A percentile compares a stretch with the other conserved stretches of the same genome.
Conservation (phyloP, 2,797 vertebrate species). For the Halcyon leucocephala region DNA sequence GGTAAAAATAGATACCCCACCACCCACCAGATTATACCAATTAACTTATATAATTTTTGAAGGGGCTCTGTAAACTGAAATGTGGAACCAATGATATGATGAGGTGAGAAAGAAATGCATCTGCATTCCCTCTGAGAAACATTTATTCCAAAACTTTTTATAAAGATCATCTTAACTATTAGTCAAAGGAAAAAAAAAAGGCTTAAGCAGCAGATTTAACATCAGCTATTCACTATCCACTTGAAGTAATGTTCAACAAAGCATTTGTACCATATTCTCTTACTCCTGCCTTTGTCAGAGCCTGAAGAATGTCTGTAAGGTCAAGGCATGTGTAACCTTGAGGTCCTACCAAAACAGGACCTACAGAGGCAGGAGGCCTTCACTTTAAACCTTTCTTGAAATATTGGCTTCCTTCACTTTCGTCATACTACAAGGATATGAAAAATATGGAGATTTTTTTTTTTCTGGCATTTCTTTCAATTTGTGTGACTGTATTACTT, state of each 20-base stretch:
- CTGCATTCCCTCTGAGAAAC: not conserved
- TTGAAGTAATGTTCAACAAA: not conserved
- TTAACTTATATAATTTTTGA: not conserved
- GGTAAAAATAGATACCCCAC: slow-evolving; percentile 17
- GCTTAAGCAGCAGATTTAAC: not conserved
- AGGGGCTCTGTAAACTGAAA: not conserved
- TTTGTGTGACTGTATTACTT: not conserved
- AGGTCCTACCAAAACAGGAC: not conserved
- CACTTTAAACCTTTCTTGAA: not conserved
- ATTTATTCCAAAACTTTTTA: not conserved
- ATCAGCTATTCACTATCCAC: not conserved
- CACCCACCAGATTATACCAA: not conserved
- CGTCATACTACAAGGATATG: not conserved
- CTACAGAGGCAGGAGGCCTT: not conserved
- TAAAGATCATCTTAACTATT: not conserved
- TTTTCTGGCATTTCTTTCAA: not conserved
- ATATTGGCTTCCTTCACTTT: not conserved
- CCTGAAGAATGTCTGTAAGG: not conserved
- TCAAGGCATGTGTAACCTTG: fast-evolving
- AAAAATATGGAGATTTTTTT: not conserved
- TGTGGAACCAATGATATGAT: not conserved
- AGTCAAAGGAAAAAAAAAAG: not conserved
- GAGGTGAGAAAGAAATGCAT: not conserved
- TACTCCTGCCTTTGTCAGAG: not conserved
- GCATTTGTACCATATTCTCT: not conserved